These are phyloP conservation scores for Macaria liturata DNA, from an alignment of 2,888 invertebrate species.

Conservation along the genomic window DNA sequence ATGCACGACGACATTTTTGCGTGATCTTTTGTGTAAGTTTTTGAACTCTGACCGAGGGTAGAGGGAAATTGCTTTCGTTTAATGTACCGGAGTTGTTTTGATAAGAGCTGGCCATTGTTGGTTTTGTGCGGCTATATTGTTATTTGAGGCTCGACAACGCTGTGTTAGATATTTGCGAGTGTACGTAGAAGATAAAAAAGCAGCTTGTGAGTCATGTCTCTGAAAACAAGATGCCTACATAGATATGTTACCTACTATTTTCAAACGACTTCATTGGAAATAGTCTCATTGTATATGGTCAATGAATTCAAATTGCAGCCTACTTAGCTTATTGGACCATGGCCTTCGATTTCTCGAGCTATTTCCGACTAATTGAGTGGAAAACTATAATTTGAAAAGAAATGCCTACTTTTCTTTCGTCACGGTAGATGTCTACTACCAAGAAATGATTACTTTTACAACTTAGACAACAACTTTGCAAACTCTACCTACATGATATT, in stretches of 20 bases:
- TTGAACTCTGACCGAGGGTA: conserved; percentile 32
- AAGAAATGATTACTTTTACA: not conserved
- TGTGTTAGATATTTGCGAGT: not conserved
- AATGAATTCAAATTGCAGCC: not conserved
- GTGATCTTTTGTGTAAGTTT: conserved; percentile 27
- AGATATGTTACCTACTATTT: no score
- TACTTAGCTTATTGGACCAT: conserved; percentile 37
- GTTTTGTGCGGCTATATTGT: conserved; percentile 8
- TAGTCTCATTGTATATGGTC: no score
- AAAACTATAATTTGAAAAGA: conserved; percentile 12
- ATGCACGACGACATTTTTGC: conserved; percentile 35
- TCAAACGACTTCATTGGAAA: no score
- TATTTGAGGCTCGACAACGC: conserved; percentile 5
- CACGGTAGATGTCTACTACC: conserved; percentile 1
- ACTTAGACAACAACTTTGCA: no score
- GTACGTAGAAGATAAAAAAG: conserved; percentile 2
- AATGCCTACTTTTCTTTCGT: conserved; percentile 12
- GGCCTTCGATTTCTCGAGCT: conserved; percentile 21
- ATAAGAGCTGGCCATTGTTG: conserved; percentile 22
- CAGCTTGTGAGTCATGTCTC: no score
- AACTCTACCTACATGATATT: no score
- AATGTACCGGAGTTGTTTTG: conserved; percentile 22
- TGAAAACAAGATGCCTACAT: no score
- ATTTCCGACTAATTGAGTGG: conserved; percentile 20
- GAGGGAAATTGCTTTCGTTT: conserved; percentile 23